Conservation (phyloP, 2,888 invertebrate genomes). For the Pinctada fucata region DNA sequence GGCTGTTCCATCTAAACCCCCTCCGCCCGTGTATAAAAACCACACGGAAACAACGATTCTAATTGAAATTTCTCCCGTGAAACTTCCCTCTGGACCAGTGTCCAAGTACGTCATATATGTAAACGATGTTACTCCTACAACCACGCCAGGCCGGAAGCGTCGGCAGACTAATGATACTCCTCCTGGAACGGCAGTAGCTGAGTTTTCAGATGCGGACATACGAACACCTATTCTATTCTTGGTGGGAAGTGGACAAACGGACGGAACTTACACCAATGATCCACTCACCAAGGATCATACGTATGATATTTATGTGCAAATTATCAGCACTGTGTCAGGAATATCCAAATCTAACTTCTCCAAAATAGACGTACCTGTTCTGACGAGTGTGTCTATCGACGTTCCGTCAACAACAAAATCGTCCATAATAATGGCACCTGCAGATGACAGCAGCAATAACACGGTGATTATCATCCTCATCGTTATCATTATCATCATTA, state of each 20-base stretch:
- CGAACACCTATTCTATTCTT: slow-evolving; percentile 81
- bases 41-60: slow-evolving; percentile 82
- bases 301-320: slow-evolving; percentile 84
- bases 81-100: slow-evolving; percentile 88
- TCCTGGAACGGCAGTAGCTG: slow-evolving; percentile 80
- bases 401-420: not conserved
- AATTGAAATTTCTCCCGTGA: slow-evolving; percentile 83
- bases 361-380: slow-evolving; percentile 41
- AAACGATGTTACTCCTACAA: slow-evolving; percentile 79
- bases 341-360: slow-evolving; percentile 84
- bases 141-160: slow-evolving; percentile 73
- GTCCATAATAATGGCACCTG: not conserved
- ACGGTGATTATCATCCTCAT: slow-evolving; percentile 55
- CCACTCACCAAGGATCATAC: slow-evolving; percentile 83
- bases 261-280: slow-evolving; percentile 87
- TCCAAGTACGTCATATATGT: slow-evolving; percentile 85
- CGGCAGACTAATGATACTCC: slow-evolving; percentile 18
- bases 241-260: slow-evolving; percentile 86
- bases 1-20: slow-evolving; percentile 83
- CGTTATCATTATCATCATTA: slow-evolving; percentile 56
- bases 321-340: slow-evolving; percentile 84
- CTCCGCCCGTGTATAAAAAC: slow-evolving; percentile 82
- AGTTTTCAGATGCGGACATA: slow-evolving; percentile 83
- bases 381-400: slow-evolving; percentile 32
- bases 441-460: slow-evolving; percentile 20